Base-by-base conservation (phyloP, 92 coral and sea anemone species). In the Bergia puertoricense region DNA sequence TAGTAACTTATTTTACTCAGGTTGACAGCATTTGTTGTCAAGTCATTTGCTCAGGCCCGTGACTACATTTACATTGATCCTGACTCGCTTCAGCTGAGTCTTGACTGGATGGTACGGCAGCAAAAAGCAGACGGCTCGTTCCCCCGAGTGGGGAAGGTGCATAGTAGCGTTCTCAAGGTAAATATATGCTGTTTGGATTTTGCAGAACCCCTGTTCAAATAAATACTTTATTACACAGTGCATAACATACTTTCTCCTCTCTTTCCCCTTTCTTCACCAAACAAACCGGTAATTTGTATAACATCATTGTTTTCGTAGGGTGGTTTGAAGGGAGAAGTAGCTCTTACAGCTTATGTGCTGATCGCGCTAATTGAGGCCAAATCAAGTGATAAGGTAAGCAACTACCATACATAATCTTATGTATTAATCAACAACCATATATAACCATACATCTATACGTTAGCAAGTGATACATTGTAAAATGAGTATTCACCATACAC, bases 11-110 rank as follows among this genome's bases (percentile, higher is more conserved):
- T 23, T 57, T 88, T 38, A 20, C 71, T 48, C 72, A 97, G 99
- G 99, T 89, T 97, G 85, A 97, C 99, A 39, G 97, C 99, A n/a
- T 97, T 97, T 85, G 99, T 97, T 7, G 96, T 89, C 22, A 95
- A 95, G 91, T 97, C 97, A 7, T 97, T 94, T 88, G 92, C 98
- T 6, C 98, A 93, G 85, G 99, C 99, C 3, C 94, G 93, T 40
- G 89, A 85, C 74, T 94, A 91, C 90, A 97, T 95, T 56, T 97
- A 92, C 90, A 87, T 97, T 41, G 97, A 97, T 86, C 88, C 86
- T 38, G 76, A 81, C 30, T 90, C 95, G 6, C 76, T 94, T 42
- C 90, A 91, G 11, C 76, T 82, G 22, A 94, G 97, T 81, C 81
- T 94, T 4, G 75, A 76, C 50, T 95, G 93, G 90, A 94, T 95